Evolutionary conservation across 2,797 vertebrate species (phyloP).

Genomic region (Anguilla anguilla): DNA sequence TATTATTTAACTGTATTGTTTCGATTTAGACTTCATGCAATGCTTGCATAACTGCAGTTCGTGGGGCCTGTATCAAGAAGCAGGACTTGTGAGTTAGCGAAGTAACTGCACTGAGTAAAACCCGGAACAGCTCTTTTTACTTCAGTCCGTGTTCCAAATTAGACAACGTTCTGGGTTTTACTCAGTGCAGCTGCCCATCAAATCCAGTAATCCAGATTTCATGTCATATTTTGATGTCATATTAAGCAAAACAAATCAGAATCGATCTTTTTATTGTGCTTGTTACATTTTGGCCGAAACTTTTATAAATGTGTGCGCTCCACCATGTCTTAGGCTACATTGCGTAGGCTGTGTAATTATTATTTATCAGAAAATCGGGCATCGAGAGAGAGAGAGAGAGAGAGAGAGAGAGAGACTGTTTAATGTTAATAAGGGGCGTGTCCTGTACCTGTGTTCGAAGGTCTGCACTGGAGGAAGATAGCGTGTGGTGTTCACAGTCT

Average conservation of each 20-base stretch:
- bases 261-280: not conserved
- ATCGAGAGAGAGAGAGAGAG: not conserved
- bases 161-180: too few relatives aligned
- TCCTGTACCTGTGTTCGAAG: slow-evolving; percentile 23
- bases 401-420: slow-evolving; percentile 17
- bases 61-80: too few relatives aligned
- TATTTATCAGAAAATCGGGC: not conserved
- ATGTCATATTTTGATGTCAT: not conserved
- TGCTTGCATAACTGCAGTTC: not conserved
- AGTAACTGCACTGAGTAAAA: too few relatives aligned
- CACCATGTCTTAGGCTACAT: not conserved
- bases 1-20: not conserved
- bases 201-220: not conserved
- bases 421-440: slow-evolving; percentile 44
- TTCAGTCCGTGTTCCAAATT: too few relatives aligned
- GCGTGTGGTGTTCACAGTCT: not conserved
- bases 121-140: too few relatives aligned
- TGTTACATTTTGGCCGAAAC: not conserved
- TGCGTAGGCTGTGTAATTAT: not conserved
- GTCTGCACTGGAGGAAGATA: slow-evolving; percentile 6
- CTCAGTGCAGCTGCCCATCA: too few relatives aligned
- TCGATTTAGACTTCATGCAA: not conserved
- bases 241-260: not conserved
- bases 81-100: too few relatives aligned
- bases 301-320: not conserved